Evolutionary conservation across 1,140 invertebrate genomes (phyloP).

Genomic region (Pomacea maculata): DNA sequence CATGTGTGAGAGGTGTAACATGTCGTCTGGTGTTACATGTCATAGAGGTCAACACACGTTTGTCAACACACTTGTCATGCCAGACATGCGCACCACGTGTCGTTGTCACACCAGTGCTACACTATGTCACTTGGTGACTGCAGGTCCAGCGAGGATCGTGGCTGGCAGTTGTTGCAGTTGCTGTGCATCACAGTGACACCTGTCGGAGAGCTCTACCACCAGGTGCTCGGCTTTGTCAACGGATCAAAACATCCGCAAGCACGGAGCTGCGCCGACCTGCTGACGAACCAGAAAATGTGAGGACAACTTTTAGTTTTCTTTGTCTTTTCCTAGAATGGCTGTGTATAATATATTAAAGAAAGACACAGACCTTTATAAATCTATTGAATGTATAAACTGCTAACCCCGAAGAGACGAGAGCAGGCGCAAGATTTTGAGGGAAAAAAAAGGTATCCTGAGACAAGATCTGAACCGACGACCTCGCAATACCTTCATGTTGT

Average conservation of each 20-base stretch:
- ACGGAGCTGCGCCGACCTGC: conserved; percentile 40
- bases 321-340: background rate
- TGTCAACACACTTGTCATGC: background rate
- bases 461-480: too few relatives aligned
- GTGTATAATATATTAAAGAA: background rate
- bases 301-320: background rate
- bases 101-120: background rate
- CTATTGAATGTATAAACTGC: too few relatives aligned
- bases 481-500: too few relatives aligned
- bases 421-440: background rate
- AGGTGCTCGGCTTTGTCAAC: conserved; percentile 43
- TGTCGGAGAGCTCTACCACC: conserved; percentile 44
- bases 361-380: too few relatives aligned
- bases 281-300: conserved; percentile 45
- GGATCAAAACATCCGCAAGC: conserved; percentile 40
- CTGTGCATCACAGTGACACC: conserved; percentile 42
- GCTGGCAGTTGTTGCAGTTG: conserved; percentile 50
- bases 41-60: background rate
- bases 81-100: background rate
- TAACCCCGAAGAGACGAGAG: background rate
- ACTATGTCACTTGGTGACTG: conserved; percentile 8
- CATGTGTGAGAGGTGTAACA: too few relatives aligned
- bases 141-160: conserved; percentile 49
- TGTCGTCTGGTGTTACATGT: too few relatives aligned
- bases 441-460: too few relatives aligned